Conservation (phyloP, 1,140 invertebrate genomes). For the Drosophila pandora region DNA sequence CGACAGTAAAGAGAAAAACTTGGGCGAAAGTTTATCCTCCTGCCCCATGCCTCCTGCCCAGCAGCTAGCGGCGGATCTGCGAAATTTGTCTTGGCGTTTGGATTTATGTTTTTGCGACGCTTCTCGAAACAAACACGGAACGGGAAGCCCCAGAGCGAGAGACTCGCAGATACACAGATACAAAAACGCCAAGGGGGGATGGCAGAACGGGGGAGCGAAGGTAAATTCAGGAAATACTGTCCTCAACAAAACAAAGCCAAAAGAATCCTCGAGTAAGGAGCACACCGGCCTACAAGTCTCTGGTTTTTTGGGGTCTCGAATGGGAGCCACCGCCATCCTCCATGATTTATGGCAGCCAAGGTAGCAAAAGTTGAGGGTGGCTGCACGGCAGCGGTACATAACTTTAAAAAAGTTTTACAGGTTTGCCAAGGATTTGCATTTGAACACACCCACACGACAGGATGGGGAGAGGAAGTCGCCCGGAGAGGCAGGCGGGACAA, state of each 20-base stretch:
- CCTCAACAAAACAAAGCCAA: conserved; percentile 75
- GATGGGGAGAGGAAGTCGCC: conserved; percentile 16
- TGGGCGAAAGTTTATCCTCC: conserved; percentile 59
- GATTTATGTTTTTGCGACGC: conserved; percentile 81
- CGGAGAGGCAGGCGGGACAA: conserved; percentile 1
- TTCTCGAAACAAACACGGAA: conserved; percentile 72
- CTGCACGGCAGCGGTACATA: conserved; percentile 27
- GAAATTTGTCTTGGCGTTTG: conserved; percentile 82
- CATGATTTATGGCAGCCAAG: conserved; percentile 77
- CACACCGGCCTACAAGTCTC: conserved; percentile 60
- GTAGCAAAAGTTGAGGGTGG: conserved; percentile 68
- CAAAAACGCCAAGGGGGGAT: conserved; percentile 13
- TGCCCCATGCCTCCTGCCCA: neutral
- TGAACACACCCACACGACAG: conserved; percentile 45
- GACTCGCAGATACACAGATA: conserved; percentile 23
- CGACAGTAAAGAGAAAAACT: conserved; percentile 67
- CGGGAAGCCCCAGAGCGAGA: conserved; percentile 30
- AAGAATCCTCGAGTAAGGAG: conserved; percentile 54
- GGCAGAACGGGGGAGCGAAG: conserved; percentile 49
- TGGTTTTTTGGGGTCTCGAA: conserved; percentile 8
- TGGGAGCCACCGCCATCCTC: conserved; percentile 22
- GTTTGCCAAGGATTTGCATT: conserved; percentile 79
- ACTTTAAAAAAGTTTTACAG: conserved; percentile 76
- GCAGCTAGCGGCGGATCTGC: conserved; percentile 69
- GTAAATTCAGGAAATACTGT: conserved; percentile 80